Evolutionary conservation across 2,888 invertebrate genomes (phyloP).

Genomic region (Crossocerus cetratus): DNA sequence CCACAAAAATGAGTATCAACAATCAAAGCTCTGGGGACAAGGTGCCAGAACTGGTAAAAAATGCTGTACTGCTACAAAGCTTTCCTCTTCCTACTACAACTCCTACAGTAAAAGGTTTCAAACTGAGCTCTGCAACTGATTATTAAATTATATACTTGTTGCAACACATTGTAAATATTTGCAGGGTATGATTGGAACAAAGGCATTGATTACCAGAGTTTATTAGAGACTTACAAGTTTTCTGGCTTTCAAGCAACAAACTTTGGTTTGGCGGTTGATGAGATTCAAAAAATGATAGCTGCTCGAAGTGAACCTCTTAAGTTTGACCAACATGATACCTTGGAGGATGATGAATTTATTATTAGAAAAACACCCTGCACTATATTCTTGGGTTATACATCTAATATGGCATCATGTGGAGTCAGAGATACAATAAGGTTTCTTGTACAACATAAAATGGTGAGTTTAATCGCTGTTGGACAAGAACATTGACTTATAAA

Average conservation of each 20-base stretch:
- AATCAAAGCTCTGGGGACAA: conserved; percentile 66
- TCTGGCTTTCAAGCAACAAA: conserved; percentile 99
- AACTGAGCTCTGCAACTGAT: not conserved
- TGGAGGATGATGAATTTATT: conserved; percentile 89
- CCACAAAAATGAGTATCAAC: conserved; percentile 23
- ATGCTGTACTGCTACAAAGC: conserved; percentile 86
- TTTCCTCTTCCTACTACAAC: conserved; percentile 83
- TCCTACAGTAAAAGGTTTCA: conserved; percentile 80
- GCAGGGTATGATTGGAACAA: conserved; percentile 95
- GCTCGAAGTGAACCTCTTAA: conserved; percentile 83
- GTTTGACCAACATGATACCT: conserved; percentile 82
- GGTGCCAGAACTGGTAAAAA: conserved; percentile 80
- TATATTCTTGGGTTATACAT: conserved; percentile 97
- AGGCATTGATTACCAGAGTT: conserved; percentile 90
- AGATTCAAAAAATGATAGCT: conserved; percentile 92
- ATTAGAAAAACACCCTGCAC: conserved; percentile 90
- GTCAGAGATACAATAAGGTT: conserved; percentile 94
- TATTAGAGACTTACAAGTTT: conserved; percentile 87
- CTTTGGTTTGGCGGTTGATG: conserved; percentile 92
- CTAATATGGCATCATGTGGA: conserved; percentile 97
- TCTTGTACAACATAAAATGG: conserved; percentile 89
- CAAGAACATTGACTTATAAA: not conserved
- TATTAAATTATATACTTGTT: conserved; percentile 6
- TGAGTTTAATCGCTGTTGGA: conserved; percentile 59
- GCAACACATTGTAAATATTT: conserved; percentile 18